phyloP scores from a whole-genome alignment of 2,797 vertebrate genomes.

The Lepus oiostolus region DNA sequence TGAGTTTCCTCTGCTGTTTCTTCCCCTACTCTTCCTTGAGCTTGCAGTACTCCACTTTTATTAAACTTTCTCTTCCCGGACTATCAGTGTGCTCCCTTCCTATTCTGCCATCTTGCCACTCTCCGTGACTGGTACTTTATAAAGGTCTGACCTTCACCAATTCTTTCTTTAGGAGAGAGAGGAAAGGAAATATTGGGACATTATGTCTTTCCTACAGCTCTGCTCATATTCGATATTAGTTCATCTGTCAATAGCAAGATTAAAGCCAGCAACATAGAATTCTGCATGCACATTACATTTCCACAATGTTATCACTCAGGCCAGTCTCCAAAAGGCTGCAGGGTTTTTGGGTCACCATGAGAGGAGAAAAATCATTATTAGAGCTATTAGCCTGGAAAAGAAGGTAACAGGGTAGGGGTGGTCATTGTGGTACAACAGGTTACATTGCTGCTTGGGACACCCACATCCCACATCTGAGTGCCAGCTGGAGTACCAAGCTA shows the following conservation, averaged over 20 bases:
- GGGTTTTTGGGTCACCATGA: not conserved
- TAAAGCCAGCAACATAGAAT: not conserved
- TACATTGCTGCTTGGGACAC: too few species aligned
- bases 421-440: too few species aligned
- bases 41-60: too few species aligned
- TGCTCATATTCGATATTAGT: not conserved
- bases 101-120: too few species aligned
- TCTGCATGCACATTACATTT: not conserved
- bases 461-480: too few species aligned
- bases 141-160: not conserved
- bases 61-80: too few species aligned
- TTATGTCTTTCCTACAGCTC: not conserved
- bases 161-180: not conserved
- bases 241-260: not conserved
- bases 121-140: not conserved
- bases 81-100: too few species aligned
- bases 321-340: not conserved
- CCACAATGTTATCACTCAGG: not conserved
- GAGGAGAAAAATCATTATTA: not conserved
- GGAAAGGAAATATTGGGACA: not conserved
- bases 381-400: not conserved
- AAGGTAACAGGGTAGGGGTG: too few species aligned
- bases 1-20: too few species aligned
- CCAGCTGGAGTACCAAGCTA: too few species aligned
- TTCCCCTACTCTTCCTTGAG: too few species aligned